These are phyloP conservation scores for Daphoenositta chrysoptera DNA, from an alignment of 2,113 vertebrate species.

Conservation along the genomic window DNA sequence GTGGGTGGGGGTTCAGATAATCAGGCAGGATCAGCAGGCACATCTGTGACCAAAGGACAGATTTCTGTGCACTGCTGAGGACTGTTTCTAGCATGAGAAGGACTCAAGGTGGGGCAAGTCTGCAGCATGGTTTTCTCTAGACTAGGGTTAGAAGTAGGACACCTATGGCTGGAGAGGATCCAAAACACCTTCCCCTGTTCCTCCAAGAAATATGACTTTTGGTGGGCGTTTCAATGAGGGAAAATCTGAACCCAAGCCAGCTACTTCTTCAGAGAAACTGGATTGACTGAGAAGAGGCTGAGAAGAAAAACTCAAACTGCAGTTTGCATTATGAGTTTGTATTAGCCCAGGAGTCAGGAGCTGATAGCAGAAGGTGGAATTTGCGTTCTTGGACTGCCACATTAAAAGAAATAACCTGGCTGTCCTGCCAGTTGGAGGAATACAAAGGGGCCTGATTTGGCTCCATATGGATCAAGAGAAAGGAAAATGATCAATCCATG, in stretches of 20 bases:
- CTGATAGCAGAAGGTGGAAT: neutral
- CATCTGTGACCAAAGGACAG: neutral
- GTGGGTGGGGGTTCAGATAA: neutral
- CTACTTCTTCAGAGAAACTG: neutral
- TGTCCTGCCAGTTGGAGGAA: neutral
- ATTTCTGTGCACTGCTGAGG: neutral
- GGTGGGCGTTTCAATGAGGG: fast-evolving
- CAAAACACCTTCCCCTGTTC: neutral
- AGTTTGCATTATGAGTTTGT: neutral
- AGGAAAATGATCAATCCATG: neutral
- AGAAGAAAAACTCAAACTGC: neutral
- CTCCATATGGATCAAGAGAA: neutral
- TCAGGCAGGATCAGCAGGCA: neutral
- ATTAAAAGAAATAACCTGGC: neutral
- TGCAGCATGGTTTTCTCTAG: neutral
- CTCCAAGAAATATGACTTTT: neutral
- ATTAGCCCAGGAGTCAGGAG: neutral
- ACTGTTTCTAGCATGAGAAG: neutral
- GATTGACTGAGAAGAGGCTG: neutral
- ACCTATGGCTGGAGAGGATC: neutral
- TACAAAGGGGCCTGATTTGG: neutral
- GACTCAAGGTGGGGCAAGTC: neutral
- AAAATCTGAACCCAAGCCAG: neutral
- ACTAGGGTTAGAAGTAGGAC: neutral
- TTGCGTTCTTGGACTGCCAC: neutral